Evolutionary conservation across 2,797 vertebrate species (phyloP).

Genomic region (Thunnus albacares): DNA sequence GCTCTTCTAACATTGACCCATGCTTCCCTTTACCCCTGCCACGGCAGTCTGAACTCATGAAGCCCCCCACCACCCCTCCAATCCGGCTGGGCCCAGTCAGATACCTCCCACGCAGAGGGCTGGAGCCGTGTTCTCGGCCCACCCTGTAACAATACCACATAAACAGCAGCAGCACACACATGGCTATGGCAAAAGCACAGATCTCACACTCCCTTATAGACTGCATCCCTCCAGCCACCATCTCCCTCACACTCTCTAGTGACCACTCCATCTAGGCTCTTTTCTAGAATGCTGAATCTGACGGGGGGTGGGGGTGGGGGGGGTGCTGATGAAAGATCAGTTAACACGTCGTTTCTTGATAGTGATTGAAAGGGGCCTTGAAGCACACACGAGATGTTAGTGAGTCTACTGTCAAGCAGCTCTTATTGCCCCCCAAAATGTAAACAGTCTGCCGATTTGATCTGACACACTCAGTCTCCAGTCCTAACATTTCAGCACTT

Average conservation of each 20-base stretch:
- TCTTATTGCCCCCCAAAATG: slow-evolving; percentile 57
- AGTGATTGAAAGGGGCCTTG: slow-evolving; percentile 52
- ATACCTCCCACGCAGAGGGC: slow-evolving; percentile 81
- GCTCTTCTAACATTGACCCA: slow-evolving; percentile 87
- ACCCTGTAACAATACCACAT: slow-evolving; percentile 98
- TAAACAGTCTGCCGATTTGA: slow-evolving; percentile 76
- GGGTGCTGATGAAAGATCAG: slow-evolving; percentile 56
- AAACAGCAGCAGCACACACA: slow-evolving; percentile 92
- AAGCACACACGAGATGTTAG: slow-evolving; percentile 49
- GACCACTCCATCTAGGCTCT: slow-evolving; percentile 87
- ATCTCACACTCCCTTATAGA: slow-evolving; percentile 94
- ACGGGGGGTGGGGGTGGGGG: background rate
- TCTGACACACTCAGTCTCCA: slow-evolving; percentile 64
- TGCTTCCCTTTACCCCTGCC: slow-evolving; percentile 81
- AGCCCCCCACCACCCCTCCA: slow-evolving; percentile 82
- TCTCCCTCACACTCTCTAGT: slow-evolving; percentile 92
- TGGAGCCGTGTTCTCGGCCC: slow-evolving; percentile 91
- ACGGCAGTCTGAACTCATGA: slow-evolving; percentile 84
- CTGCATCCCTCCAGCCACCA: slow-evolving; percentile 93
- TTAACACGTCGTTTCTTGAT: slow-evolving; percentile 59
- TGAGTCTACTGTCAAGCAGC: slow-evolving; percentile 61
- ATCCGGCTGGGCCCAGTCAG: slow-evolving; percentile 76
- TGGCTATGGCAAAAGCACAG: slow-evolving; percentile 87
- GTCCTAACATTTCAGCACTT: slow-evolving; percentile 78
- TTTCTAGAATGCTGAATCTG: slow-evolving; percentile 44